A percentile compares a stretch with the other conserved stretches of the same genome.
These are phyloP conservation scores for Percina caprodes DNA, from an alignment of 2,113 vertebrate species.

Conservation along the genomic window DNA sequence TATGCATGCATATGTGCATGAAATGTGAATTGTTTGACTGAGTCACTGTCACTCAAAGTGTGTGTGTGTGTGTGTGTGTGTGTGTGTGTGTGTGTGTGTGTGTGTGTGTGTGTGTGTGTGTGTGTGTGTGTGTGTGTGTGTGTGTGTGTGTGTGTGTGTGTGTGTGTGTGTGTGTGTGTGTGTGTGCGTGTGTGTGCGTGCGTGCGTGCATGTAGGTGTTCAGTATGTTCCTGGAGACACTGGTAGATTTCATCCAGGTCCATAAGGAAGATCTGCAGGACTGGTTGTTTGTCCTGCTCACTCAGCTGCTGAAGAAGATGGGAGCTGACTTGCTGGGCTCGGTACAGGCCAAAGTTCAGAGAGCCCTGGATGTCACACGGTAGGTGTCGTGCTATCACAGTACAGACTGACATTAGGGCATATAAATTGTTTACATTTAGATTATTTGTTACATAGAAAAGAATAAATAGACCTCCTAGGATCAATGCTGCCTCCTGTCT, in stretches of 20 bases:
- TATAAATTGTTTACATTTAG: neutral
- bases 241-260: conserved; percentile 96
- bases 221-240: conserved; percentile 99
- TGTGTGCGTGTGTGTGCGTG: too few species aligned
- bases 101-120: conserved; percentile 61
- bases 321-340: conserved; percentile 97
- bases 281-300: conserved; percentile 96
- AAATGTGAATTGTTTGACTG: neutral
- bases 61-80: conserved; percentile 23
- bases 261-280: conserved; percentile 98
- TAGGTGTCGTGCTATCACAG: conserved; percentile 51
- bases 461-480: neutral
- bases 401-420: neutral
- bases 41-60: neutral
- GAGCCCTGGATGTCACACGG: conserved; percentile 96
- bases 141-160: conserved; percentile 27
- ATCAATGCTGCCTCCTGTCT: neutral
- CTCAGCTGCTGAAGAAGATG: conserved; percentile 98
- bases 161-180: conserved; percentile 20
- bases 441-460: neutral
- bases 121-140: conserved; percentile 85
- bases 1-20: conserved; percentile 44
- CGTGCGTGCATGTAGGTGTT: conserved; percentile 89
- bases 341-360: conserved; percentile 98
- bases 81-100: conserved; percentile 83